Conservation (phyloP, 2,113 vertebrate genomes). For the Passerina amoena region DNA sequence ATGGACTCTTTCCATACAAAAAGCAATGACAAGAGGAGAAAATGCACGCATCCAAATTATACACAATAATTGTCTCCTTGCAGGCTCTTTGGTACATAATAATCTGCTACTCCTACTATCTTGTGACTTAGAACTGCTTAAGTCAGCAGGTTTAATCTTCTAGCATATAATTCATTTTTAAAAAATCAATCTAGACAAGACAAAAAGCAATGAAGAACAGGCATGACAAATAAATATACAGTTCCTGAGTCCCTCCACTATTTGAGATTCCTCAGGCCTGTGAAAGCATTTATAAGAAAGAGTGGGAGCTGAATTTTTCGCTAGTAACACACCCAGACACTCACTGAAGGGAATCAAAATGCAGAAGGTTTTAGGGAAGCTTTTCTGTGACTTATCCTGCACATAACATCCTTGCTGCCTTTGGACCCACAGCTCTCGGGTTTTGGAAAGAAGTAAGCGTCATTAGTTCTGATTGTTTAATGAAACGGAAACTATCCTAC, state of each 20-base stretch:
- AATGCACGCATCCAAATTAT: background rate
- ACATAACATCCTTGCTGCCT: background rate
- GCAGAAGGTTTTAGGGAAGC: background rate
- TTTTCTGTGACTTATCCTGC: background rate
- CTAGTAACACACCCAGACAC: background rate
- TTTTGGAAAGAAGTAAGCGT: background rate
- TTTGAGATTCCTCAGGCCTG: background rate
- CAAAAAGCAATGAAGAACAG: background rate
- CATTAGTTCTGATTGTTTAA: background rate
- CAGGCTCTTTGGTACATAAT: background rate
- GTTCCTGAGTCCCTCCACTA: background rate
- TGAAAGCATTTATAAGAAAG: background rate
- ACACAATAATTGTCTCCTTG: background rate
- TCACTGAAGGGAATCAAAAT: background rate
- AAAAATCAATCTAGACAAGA: background rate
- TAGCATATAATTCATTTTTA: background rate
- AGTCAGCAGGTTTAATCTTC: background rate
- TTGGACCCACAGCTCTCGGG: background rate
- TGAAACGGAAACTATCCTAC: background rate
- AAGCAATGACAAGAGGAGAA: background rate
- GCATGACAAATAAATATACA: background rate
- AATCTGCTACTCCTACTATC: background rate
- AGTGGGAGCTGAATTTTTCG: background rate
- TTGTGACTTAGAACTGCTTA: background rate
- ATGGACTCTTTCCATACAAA: background rate